A percentile compares a stretch with the other conserved stretches of the same genome.
Evolutionary conservation across 2,113 vertebrate species (phyloP).

Genomic region (Egretta garzetta): DNA sequence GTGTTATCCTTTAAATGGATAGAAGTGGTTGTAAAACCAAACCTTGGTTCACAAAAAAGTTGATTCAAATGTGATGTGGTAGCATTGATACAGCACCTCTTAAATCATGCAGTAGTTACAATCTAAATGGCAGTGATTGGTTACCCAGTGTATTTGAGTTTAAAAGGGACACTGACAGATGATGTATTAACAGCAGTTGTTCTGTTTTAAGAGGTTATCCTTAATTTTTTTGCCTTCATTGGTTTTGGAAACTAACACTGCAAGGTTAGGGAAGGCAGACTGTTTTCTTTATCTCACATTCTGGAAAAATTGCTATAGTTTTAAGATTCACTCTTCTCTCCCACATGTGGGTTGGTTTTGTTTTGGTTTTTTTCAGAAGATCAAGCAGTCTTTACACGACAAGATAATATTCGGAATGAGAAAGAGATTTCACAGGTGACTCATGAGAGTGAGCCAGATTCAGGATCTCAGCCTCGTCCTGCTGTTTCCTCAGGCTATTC

Average conservation of each 20-base stretch:
- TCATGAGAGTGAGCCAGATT: conserved; percentile 86
- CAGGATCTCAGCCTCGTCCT: conserved; percentile 86
- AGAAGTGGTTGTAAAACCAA: not conserved
- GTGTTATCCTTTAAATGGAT: not conserved
- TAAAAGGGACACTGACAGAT: not conserved
- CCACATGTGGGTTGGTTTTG: not conserved
- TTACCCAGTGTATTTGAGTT: not conserved
- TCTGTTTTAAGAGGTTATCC: not conserved
- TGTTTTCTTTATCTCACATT: not conserved
- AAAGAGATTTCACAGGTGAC: conserved; percentile 72
- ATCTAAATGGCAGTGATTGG: not conserved
- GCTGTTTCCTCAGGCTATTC: conserved; percentile 93
- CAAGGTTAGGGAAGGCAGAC: not conserved
- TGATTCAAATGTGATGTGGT: not conserved
- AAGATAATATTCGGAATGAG: conserved; percentile 78
- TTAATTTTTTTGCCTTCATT: not conserved
- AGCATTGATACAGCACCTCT: not conserved
- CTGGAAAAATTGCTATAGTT: not conserved
- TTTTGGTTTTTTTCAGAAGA: conserved; percentile 51
- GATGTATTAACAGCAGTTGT: not conserved
- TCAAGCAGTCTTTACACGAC: conserved; percentile 64
- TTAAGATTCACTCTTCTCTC: not conserved
- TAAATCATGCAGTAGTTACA: not conserved
- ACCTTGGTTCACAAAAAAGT: not conserved
- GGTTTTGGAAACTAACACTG: not conserved